Conservation (phyloP, 2,888 invertebrate genomes). For the Lymantria monacha region DNA sequence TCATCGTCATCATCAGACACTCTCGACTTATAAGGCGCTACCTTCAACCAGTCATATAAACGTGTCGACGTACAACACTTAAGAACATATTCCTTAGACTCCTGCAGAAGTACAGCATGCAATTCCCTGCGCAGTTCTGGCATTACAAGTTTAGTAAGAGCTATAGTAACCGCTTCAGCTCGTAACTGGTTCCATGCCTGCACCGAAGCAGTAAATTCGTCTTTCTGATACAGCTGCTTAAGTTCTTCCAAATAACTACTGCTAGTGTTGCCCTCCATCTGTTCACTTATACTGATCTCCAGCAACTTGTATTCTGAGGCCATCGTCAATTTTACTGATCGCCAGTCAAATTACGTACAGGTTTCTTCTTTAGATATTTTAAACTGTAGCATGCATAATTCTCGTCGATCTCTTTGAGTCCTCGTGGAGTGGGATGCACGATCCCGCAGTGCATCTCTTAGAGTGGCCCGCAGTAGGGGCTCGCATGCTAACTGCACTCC, state of each 20-base stretch:
- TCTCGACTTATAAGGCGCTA: slow-evolving; percentile 89
- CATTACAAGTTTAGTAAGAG: slow-evolving; percentile 92
- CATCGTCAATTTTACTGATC: slow-evolving; percentile 93
- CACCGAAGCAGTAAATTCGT: slow-evolving; percentile 96
- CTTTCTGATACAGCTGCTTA: slow-evolving; percentile 92
- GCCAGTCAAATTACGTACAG: slow-evolving; percentile 92
- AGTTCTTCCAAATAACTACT: slow-evolving; percentile 93
- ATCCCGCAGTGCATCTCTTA: slow-evolving; percentile 94
- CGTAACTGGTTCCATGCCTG: slow-evolving; percentile 98
- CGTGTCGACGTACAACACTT: slow-evolving; percentile 92
- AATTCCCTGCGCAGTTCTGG: slow-evolving; percentile 95
- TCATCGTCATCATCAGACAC: slow-evolving; percentile 92
- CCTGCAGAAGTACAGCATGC: slow-evolving; percentile 88
- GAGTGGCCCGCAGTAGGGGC: slow-evolving; percentile 92
- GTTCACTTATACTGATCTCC: slow-evolving; percentile 86
- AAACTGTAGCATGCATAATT: slow-evolving; percentile 91
- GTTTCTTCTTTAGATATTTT: slow-evolving; percentile 96
- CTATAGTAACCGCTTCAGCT: slow-evolving; percentile 93
- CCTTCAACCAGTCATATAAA: slow-evolving; percentile 93
- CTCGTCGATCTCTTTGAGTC: slow-evolving; percentile 97
- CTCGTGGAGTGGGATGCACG: slow-evolving; percentile 95
- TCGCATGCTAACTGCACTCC: slow-evolving; percentile 96
- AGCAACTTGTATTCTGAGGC: slow-evolving; percentile 92
- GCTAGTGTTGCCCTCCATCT: slow-evolving; percentile 89
- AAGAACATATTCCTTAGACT: slow-evolving; percentile 93